Evolutionary conservation across 2,888 invertebrate genomes (phyloP), one percentile per base, ranked within the genome.

Genomic region (Diarsia mendica): DNA sequence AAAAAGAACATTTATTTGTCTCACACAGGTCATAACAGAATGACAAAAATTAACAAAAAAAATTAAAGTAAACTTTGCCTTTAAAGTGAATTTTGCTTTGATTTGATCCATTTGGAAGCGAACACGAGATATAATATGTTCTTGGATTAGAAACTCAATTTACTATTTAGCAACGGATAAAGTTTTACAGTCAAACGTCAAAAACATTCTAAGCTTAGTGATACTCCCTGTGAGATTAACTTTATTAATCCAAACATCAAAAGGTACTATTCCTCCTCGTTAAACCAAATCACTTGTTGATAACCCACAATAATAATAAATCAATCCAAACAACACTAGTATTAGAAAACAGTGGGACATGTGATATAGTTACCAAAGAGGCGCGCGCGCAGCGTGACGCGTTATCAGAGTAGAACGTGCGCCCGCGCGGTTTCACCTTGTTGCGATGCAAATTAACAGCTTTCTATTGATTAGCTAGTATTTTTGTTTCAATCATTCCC

Each of bases 321-420:
- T 83, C 77, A 77, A 80, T 80, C 61, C 48, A 53, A 77, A 83
- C 51, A 80, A 61, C 83, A 67, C 67, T 46, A 48, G 44, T 82
- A 80, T 80, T 83, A 83, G 82, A 83, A 83, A 83, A 84, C 81
- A 83, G 77, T 75, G 73, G 84, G 84, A 83, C 82, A 83, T 83
- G 84, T 83, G 82, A 83, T 83, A 83, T 69, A 68, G 84, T 83
- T 83, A 76, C 84, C 71, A 83, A 83, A 84, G 82, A 68, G 23
- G 75, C 68, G 77, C 65, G 80, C 77, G 72, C 77, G 67, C 78
- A 73, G 74, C 86, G 87, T 87, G 87, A 87, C 86, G 87, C 85
- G 77, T 87, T 85, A 87, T 87, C 85, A 87, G 86, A 87, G 65
- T 85, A 84, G 85, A 86, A 86, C 86, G 77, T 75, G 80, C 77